Base-by-base conservation (phyloP, 2,113 vertebrate genomes). In the Scophthalmus maximus region DNA sequence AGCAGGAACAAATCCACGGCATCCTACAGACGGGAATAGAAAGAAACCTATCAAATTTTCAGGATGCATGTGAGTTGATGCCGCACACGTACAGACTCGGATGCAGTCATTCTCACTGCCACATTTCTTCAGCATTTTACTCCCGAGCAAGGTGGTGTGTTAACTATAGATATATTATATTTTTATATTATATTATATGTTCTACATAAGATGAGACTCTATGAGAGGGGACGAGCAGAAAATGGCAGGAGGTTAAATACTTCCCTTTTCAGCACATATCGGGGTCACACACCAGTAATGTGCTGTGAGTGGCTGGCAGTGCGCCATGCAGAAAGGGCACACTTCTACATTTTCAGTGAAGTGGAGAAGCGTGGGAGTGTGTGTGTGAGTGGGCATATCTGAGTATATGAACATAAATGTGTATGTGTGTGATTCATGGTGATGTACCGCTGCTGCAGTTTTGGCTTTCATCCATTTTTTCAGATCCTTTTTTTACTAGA, bases 191-290 rank as follows among this genome's bases (percentile, higher is more conserved):
- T n/a, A 59, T 32, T 59, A 44, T 70, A 20, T 76, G 69, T 81
- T 79, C 56, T 69, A 44, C 56, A 22, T 8, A 42, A 55, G 67
- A 71, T 57, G 59, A 59, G 68, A 38, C 30, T 59, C 27, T 61
- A 46, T 60, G 73, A 25, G 76, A 60, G 56, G 34, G 60, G 70
- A 51, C 64, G 56, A 58, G 79, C 64, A 47, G 70, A 51, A 76
- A 75, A 88, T 79, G 67, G 20, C 69, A 29, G 42, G 27, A 59
- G 89, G 91, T 91, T 92, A 91, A 92, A 90, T 71, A 76, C 58
- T 88, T 82, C 78, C 72, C 60, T 79, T 88, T 82, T 64, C 69
- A 64, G 83, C 81, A 64, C 83, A 55, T 34, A 4, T 27, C 40
- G 76, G 64, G 88, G 89, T 91, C 88, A 66, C 76, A 67, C 67